Conservation (phyloP, 2,888 invertebrate genomes). For the Azorinus chamasolen region DNA sequence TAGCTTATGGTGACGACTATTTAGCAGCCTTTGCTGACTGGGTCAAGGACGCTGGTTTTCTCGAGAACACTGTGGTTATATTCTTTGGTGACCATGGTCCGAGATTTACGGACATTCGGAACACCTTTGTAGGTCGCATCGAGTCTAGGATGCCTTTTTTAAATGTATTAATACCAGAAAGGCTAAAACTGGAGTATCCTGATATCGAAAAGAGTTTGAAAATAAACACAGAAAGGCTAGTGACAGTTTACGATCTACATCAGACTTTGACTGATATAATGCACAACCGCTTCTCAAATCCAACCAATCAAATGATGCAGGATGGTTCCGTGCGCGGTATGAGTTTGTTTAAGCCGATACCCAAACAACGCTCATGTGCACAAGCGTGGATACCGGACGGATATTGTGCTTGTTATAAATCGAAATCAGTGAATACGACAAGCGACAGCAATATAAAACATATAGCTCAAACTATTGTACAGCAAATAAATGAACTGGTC, state of each 20-base stretch:
- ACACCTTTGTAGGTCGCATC: constrained; percentile 91
- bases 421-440: constrained; percentile 89
- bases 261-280: constrained; percentile 91
- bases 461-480: constrained; percentile 85
- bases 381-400: constrained; percentile 96
- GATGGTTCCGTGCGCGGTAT: constrained; percentile 62
- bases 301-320: constrained; percentile 9
- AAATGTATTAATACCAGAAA: constrained; percentile 91
- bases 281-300: constrained; percentile 56
- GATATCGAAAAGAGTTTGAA: constrained; percentile 90
- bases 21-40: constrained; percentile 89
- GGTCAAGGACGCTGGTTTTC: constrained; percentile 79
- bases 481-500: constrained; percentile 40
- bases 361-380: constrained; percentile 91
- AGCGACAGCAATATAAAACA: constrained; percentile 88
- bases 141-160: constrained; percentile 96
- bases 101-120: constrained; percentile 93
- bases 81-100: constrained; percentile 95
- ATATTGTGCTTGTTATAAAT: constrained; percentile 96
- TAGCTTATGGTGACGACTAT: constrained; percentile 91
- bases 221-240: constrained; percentile 90
- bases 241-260: constrained; percentile 94
- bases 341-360: constrained; percentile 92
- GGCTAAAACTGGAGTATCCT: constrained; percentile 90
- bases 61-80: constrained; percentile 77